Conservation (phyloP, 2,888 invertebrate genomes). For the Acleris literana region DNA sequence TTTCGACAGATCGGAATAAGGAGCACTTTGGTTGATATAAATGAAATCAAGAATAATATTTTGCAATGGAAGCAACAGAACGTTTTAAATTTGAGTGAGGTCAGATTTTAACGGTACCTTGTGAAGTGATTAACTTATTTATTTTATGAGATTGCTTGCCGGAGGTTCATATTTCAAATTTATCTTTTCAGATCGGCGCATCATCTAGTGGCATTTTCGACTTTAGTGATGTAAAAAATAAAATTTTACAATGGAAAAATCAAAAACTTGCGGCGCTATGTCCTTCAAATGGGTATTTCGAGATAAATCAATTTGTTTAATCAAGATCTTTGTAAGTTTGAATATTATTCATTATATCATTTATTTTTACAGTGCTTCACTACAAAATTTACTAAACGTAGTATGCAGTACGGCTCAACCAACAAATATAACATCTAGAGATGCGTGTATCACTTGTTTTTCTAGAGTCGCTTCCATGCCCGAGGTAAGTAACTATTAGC, state of each 20-base stretch:
- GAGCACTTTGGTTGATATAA: slow-evolving; percentile 67
- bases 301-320: no score
- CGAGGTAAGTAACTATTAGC: slow-evolving; percentile 54
- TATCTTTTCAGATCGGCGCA: slow-evolving; percentile 61
- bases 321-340: no score
- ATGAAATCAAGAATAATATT: slow-evolving; percentile 70
- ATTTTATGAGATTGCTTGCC: background rate
- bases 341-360: background rate
- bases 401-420: slow-evolving; percentile 87
- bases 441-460: slow-evolving; percentile 86
- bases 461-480: slow-evolving; percentile 80
- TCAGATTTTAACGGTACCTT: slow-evolving; percentile 48
- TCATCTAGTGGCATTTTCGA: slow-evolving; percentile 73
- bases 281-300: slow-evolving; percentile 70
- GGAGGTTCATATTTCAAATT: background rate
- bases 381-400: slow-evolving; percentile 83
- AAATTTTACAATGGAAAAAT: slow-evolving; percentile 77
- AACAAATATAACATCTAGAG: slow-evolving; percentile 80
- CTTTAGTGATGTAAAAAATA: slow-evolving; percentile 75
- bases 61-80: slow-evolving; percentile 73
- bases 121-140: background rate
- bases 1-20: slow-evolving; percentile 65
- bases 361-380: slow-evolving; percentile 51
- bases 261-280: slow-evolving; percentile 73
- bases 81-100: slow-evolving; percentile 72